Evolutionary conservation across 2,797 vertebrate species (phyloP), one percentile per base, ranked within the genome.

Genomic region (Kryptolebias ocellatus): DNA sequence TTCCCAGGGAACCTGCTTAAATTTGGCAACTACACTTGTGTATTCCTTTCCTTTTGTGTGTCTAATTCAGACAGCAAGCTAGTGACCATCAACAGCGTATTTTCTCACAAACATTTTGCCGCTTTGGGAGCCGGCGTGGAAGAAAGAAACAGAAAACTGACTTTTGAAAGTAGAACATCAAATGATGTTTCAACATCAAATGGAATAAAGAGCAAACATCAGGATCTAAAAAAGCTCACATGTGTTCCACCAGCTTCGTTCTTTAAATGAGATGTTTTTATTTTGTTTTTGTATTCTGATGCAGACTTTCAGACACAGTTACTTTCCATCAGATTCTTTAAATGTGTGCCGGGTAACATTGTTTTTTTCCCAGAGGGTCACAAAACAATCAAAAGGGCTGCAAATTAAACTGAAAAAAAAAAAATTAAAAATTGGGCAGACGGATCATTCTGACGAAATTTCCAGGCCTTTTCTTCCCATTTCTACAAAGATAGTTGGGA

Each of bases 11-110:
- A 87, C 74, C 75, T 45, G 64, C 81, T 78, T 87, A 88, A 88
- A 91, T 90, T 90, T 88, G 76, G 83, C 80, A 89, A 82, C 87
- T 76, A 78, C 74, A 80, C 80, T 84, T 81, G 72, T 80, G 70
- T 83, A 24, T 85, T 81, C 56, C 59, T 72, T 60, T 72, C 71
- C 53, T 72, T 80, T 87, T 72, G 72, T 72, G 50, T 76, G 70
- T 88, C 71, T 84, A 83, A 87, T 83, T 82, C 76, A 70, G 81
- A 89, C 74, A 83, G 70, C 70, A 81, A 84, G 86, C 69, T 68
- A 58, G 76, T 81, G 71, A 81, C 74, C 73, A 85, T 83, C 80
- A 78, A 42, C 70, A 67, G 49, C 56, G 64, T 37, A 5, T 61
- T 73, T 72, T 74, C 39, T 49, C 49, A 44, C 24, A 49, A 63